phyloP scores from a whole-genome alignment of 2,113 vertebrate genomes.

The Hiodon tergisus region DNA sequence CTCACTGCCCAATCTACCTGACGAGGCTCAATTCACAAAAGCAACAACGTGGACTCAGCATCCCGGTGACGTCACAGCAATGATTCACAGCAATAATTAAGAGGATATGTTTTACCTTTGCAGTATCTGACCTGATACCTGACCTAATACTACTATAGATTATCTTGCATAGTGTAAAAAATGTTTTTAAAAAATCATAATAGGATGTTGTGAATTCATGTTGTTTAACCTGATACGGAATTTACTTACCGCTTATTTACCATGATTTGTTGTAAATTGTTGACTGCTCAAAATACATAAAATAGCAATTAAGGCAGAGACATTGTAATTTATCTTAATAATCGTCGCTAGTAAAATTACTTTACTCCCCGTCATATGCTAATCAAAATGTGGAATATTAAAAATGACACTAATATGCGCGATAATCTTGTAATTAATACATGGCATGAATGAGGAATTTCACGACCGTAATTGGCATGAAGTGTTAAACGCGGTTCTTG shows the following conservation, averaged over 20 bases:
- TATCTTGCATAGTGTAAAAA: too few relatives aligned
- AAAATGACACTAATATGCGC: conserved; percentile 57
- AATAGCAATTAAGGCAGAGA: conserved; percentile 57
- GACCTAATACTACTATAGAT: too few relatives aligned
- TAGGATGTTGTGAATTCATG: conserved; percentile 51
- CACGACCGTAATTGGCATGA: conserved; percentile 49
- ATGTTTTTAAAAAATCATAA: conserved; percentile 2
- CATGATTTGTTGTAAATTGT: conserved; percentile 57
- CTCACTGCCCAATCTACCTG: conserved; percentile 1
- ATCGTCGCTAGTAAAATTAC: conserved; percentile 61
- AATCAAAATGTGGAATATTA: conserved; percentile 66
- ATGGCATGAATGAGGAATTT: conserved; percentile 40
- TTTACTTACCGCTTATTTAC: conserved; percentile 43
- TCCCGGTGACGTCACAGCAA: too few relatives aligned
- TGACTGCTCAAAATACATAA: conserved; percentile 51
- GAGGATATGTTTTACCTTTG: too few relatives aligned
- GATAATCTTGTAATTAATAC: conserved; percentile 58
- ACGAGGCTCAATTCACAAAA: not conserved
- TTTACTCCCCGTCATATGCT: conserved; percentile 50
- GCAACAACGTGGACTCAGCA: not conserved
- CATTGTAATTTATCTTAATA: conserved; percentile 61
- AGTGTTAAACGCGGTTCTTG: conserved; percentile 52
- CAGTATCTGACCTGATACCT: too few relatives aligned
- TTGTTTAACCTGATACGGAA: conserved; percentile 5
- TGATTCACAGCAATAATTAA: too few relatives aligned